Evolutionary conservation across 2,888 invertebrate species (phyloP).

Genomic region (Lepetodrilus schrolli): DNA sequence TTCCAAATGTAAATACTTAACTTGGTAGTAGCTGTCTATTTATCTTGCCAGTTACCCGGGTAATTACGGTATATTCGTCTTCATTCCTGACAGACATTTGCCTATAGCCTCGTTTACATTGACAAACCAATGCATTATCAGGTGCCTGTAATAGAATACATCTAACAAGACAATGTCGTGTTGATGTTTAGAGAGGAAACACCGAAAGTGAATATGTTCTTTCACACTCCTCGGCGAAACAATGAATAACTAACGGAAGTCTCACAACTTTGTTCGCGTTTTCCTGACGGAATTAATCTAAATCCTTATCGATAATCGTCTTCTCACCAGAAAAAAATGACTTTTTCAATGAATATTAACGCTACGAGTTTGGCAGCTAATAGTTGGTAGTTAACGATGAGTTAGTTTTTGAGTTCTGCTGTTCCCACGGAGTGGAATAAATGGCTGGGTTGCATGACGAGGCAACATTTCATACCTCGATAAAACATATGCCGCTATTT

Average conservation of each 20-base stretch:
- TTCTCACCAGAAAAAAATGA: constrained; percentile 17
- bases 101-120: not conserved
- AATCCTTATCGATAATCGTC: constrained; percentile 16
- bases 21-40: too few species aligned
- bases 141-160: not conserved
- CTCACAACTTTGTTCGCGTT: constrained; percentile 9
- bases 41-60: too few species aligned
- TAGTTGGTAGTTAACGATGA: not conserved
- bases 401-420: not conserved
- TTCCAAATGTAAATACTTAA: too few species aligned
- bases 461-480: not conserved
- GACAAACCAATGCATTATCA: not conserved
- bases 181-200: not conserved
- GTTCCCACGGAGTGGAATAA: not conserved
- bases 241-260: constrained; percentile 19
- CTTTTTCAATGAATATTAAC: constrained; percentile 26
- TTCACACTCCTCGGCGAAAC: not conserved
- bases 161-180: not conserved
- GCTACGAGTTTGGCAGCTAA: not conserved
- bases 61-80: too few species aligned
- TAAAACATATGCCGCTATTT: constrained; percentile 12
- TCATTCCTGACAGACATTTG: too few species aligned
- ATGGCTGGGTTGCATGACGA: not conserved
- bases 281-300: not conserved
- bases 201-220: constrained; percentile 20